Evolutionary conservation across 64 coral and sea anemone species (phyloP), one percentile per base, ranked within the genome.

Genomic region (Stichodactyla mertensii): DNA sequence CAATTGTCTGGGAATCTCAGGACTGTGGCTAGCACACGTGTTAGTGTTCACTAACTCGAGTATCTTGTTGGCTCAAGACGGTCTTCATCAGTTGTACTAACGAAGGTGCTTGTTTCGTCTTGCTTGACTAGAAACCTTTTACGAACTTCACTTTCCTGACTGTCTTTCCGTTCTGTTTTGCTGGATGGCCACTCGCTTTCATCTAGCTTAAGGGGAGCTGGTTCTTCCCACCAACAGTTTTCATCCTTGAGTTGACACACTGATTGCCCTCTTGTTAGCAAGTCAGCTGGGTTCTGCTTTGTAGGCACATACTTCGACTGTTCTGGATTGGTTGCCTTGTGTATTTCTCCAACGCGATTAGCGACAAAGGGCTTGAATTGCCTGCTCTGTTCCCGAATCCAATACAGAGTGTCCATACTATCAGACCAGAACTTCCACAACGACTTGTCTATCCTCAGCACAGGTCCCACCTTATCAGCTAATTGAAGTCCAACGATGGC

Each of bases 291-390:
- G 26, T 90, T 84, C 20, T 45, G 4, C 16, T 78, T 79, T 14
- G n/a, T 85, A 20, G 82, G 61, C 20, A 85, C 66, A 26, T 90
- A 57, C 52, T 27, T 58, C 88, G 83, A 85, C 56, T 85, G 66
- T 2, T 55, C 60, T 77, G 89, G 89, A 51, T 84, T 58, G 16
- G 84, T 91, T 69, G 57, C 55, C 7, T 23, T 55, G 18, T 90
- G 89, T 7, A 90, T 90, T 84, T 90, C 89, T 51, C 82, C 89
- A 16, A 86, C 52, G 6, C 57, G 67, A 53, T 86, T 91, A 11
- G 62, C 51, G 31, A 90, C 89, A 22, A 90, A 90, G 8, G 64
- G 88, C 54, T 90, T 85, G 88, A 83, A 89, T 23, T 61, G 55
- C 6, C 81, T 26, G 62, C 55, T 52, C 23, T 85, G 53, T 36